Conservation (phyloP, 2,888 invertebrate genomes). For the Tinea semifulvella region DNA sequence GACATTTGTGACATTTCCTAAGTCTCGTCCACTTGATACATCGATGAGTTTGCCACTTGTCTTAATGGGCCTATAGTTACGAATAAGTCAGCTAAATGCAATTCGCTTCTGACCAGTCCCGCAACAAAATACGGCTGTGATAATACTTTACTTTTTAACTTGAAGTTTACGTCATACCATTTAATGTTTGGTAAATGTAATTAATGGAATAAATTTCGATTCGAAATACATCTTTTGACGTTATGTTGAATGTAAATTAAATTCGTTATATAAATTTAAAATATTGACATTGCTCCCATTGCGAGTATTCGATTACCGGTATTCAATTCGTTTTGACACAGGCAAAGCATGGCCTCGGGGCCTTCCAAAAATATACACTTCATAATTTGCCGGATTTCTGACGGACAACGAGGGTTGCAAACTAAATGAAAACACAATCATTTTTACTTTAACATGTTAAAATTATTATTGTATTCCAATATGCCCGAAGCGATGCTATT, state of each 20-base stretch:
- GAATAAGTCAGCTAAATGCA: no score
- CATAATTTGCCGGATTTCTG: conserved; percentile 58
- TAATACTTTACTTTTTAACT: no score
- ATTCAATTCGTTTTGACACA: conserved; percentile 60
- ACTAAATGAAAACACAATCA: conserved; percentile 35
- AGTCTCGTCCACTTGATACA: no score
- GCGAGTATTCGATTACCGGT: conserved; percentile 62
- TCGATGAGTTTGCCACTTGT: no score
- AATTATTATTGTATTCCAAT: conserved; percentile 8
- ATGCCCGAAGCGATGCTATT: not conserved
- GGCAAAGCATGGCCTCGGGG: conserved; percentile 47
- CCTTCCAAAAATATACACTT: conserved; percentile 50
- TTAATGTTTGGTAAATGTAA: no score
- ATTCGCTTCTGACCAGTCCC: no score
- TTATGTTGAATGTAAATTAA: conserved; percentile 12
- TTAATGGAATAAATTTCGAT: conserved; percentile 7
- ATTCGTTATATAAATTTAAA: conserved; percentile 59
- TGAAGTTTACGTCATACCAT: no score
- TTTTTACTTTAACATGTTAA: conserved; percentile 10
- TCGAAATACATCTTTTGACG: conserved; percentile 10
- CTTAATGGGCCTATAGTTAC: no score
- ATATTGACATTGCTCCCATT: conserved; percentile 60
- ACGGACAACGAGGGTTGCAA: conserved; percentile 53
- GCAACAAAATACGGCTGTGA: no score
- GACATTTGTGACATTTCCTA: no score